Conservation (phyloP, 2,888 invertebrate genomes). For the Phyto melanocephala region DNA sequence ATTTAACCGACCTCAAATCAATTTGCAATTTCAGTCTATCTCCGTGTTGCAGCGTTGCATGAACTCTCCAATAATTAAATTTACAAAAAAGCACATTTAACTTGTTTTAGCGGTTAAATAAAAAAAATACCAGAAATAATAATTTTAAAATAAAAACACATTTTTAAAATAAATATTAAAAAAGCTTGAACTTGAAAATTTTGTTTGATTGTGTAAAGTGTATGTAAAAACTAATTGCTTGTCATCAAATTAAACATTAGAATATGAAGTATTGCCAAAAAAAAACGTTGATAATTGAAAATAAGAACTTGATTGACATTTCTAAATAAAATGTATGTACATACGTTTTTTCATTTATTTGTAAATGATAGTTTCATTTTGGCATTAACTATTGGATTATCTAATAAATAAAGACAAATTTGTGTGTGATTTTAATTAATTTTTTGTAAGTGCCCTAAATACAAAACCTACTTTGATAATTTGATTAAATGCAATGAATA, state of each 20-base stretch:
- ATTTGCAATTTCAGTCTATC: slow-evolving; percentile 80
- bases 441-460: slow-evolving; percentile 53
- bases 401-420: slow-evolving; percentile 50
- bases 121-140: slow-evolving; percentile 32
- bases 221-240: neutral
- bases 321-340: neutral
- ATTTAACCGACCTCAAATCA: slow-evolving; percentile 80
- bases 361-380: slow-evolving; percentile 26
- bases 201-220: neutral
- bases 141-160: slow-evolving; percentile 27
- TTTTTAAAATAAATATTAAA: slow-evolving; percentile 47
- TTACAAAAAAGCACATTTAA: slow-evolving; percentile 40
- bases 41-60: slow-evolving; percentile 78
- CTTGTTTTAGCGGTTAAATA: slow-evolving; percentile 43
- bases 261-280: slow-evolving; percentile 52
- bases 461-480: slow-evolving; percentile 25
- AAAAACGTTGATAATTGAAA: slow-evolving; percentile 18
- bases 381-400: slow-evolving; percentile 49
- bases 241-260: neutral
- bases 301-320: slow-evolving; percentile 56
- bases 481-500: slow-evolving; percentile 31
- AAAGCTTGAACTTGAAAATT: slow-evolving; percentile 66
- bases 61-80: slow-evolving; percentile 69
- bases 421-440: neutral
- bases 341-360: neutral